These are phyloP conservation scores for Lophotriccus pileatus DNA, from an alignment of 2,797 vertebrate genomes.

Conservation along the genomic window DNA sequence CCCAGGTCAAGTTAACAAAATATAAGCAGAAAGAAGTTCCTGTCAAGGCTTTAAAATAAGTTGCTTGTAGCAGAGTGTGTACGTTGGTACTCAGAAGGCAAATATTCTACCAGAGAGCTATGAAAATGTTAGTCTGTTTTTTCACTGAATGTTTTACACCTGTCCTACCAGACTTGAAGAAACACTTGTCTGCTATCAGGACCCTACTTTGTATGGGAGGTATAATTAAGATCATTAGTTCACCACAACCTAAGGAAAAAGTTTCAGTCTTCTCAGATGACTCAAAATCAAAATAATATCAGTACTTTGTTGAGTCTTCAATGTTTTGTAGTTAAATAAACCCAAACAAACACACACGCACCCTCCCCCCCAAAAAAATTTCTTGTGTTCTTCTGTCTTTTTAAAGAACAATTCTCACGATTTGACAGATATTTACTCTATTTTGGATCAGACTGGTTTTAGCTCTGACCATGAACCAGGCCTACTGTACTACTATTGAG, in stretches of 20 bases:
- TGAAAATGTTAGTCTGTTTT: not conserved
- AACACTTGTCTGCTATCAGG: not conserved
- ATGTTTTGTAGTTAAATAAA: not conserved
- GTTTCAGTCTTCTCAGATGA: no score
- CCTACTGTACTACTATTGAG: not conserved
- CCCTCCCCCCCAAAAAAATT: not conserved
- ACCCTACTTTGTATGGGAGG: not conserved
- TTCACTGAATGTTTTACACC: not conserved
- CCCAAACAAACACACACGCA: not conserved
- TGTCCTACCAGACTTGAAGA: not conserved
- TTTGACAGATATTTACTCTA: not conserved
- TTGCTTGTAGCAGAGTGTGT: not conserved
- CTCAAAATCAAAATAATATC: no score
- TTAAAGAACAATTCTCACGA: not conserved
- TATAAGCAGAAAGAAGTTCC: not conserved
- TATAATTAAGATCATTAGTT: not conserved
- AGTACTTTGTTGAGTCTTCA: not conserved
- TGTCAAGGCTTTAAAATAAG: not conserved
- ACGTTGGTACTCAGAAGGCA: not conserved
- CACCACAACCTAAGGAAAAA: no score
- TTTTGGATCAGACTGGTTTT: not conserved
- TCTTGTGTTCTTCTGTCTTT: not conserved
- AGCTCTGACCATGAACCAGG: not conserved
- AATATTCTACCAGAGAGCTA: not conserved
- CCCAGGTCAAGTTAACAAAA: not conserved